phyloP scores from a whole-genome alignment of 2,888 invertebrate species.

The Prenolepis imparis region DNA sequence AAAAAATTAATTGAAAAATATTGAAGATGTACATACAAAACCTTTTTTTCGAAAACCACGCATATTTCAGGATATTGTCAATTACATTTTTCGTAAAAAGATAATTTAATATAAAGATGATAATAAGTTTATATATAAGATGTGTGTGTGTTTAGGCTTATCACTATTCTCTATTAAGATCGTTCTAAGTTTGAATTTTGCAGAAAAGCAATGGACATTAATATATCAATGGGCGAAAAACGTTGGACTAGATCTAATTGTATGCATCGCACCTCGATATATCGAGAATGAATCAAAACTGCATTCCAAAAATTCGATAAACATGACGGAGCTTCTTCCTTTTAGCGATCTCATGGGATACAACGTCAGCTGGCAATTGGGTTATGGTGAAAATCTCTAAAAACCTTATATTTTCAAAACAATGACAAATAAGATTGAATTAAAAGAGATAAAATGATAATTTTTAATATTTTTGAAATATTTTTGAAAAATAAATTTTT shows the following conservation, averaged over 20 bases:
- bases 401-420: background rate
- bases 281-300: conserved; percentile 87
- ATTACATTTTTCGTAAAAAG: background rate
- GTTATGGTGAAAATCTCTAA: conserved; percentile 88
- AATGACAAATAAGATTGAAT: background rate
- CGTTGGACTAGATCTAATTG: conserved; percentile 83
- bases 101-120: background rate
- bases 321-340: conserved; percentile 90
- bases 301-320: conserved; percentile 90
- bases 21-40: background rate
- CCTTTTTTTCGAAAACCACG: no score
- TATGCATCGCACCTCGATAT: conserved; percentile 78
- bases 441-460: background rate
- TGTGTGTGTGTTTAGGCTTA: background rate
- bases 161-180: background rate
- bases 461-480: background rate
- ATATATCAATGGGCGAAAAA: conserved; percentile 83
- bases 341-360: conserved; percentile 90
- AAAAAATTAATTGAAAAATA: background rate
- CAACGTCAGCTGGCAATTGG: conserved; percentile 91
- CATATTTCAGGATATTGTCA: background rate
- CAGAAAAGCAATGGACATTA: conserved; percentile 84
- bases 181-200: conserved; percentile 38
- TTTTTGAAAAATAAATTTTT: background rate
- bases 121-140: background rate